phyloP scores from a whole-genome alignment of 2,113 vertebrate species.

The Peromyscus californicus region DNA sequence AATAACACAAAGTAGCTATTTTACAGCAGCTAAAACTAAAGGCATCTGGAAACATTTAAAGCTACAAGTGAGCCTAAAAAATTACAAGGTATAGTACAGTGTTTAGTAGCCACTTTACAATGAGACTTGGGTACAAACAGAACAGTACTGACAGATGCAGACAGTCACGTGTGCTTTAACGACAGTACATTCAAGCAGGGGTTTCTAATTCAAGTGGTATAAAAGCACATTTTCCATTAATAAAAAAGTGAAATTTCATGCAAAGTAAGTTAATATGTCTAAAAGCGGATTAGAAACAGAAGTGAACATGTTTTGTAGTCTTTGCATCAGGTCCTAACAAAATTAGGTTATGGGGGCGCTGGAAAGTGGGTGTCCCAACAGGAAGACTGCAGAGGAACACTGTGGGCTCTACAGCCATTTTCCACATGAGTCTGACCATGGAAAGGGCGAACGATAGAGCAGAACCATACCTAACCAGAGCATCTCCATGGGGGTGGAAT shows the following conservation, averaged over 20 bases:
- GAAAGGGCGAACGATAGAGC: background rate
- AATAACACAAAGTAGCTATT: slow-evolving; percentile 87
- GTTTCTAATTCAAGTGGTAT: slow-evolving; percentile 77
- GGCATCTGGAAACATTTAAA: slow-evolving; percentile 82
- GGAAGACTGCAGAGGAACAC: background rate
- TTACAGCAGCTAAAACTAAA: slow-evolving; percentile 89
- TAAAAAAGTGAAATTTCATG: slow-evolving; percentile 80
- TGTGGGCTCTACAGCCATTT: slow-evolving; percentile 33
- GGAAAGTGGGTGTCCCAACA: background rate
- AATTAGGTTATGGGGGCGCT: background rate
- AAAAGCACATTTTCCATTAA: slow-evolving; percentile 76
- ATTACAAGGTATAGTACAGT: slow-evolving; percentile 76
- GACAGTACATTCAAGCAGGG: slow-evolving; percentile 86
- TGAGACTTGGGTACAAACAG: slow-evolving; percentile 79
- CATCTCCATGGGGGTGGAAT: background rate
- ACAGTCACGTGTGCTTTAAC: slow-evolving; percentile 82
- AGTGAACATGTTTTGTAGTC: background rate
- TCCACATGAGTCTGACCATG: background rate
- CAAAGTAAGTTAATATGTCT: slow-evolving; percentile 64
- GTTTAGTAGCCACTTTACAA: slow-evolving; percentile 65
- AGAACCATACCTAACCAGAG: background rate
- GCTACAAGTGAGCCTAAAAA: slow-evolving; percentile 74
- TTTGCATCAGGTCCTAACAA: slow-evolving; percentile 8
- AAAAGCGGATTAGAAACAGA: slow-evolving; percentile 52
- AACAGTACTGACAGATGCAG: slow-evolving; percentile 82